Evolutionary conservation across 2,888 invertebrate genomes (phyloP).

Genomic region (Leuctra nigra): DNA sequence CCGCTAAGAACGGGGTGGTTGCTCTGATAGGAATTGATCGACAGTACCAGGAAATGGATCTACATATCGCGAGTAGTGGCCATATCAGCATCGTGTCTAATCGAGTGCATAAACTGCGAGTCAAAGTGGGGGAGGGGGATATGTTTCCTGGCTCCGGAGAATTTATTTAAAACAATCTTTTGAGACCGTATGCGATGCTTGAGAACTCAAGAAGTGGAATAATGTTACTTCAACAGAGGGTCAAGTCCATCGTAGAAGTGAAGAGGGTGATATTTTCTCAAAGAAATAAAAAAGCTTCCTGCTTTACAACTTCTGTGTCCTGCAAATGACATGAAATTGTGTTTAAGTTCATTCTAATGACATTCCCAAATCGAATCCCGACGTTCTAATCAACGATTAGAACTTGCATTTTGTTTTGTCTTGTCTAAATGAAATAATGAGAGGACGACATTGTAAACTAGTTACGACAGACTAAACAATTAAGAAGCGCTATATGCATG

Average conservation of each 20-base stretch:
- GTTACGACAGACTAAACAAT: conserved; percentile 15
- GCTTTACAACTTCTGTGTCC: no score
- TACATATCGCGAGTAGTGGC: no score
- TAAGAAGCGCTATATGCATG: conserved; percentile 18
- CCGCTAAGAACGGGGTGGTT: no score
- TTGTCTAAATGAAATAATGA: neutral
- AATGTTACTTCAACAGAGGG: neutral
- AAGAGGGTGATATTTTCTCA: neutral
- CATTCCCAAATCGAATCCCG: no score
- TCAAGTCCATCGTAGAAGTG: neutral
- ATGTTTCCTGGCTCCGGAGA: neutral
- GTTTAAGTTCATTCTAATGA: no score
- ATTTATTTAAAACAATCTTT: conserved; percentile 10
- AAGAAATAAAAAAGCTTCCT: no score
- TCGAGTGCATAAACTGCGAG: neutral
- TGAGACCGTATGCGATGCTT: neutral
- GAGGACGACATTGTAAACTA: conserved; percentile 7
- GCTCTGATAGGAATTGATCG: no score
- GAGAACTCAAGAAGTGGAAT: neutral
- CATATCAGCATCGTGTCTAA: no score
- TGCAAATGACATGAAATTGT: no score
- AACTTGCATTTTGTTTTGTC: no score
- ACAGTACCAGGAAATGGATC: no score
- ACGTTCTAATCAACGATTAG: no score
- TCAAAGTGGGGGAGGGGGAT: neutral